Percentiles rank a stretch among this genome's conserved stretches.
phyloP scores from a whole-genome alignment of 2,888 invertebrate species.

The Colletes collaris region DNA sequence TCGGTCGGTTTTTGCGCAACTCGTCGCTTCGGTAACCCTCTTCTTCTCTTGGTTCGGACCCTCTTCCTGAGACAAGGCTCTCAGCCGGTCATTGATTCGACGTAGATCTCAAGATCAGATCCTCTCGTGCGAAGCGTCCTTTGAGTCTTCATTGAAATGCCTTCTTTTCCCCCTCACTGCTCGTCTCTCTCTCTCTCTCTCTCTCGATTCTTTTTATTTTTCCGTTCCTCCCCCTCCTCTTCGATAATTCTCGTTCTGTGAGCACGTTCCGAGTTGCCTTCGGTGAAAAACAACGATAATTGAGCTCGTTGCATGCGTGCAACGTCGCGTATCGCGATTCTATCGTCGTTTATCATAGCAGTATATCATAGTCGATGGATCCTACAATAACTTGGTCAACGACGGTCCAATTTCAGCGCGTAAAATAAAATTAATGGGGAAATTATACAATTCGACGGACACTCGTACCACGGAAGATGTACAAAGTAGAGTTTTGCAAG shows the following conservation, averaged over 20 bases:
- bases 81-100: conserved; percentile 66
- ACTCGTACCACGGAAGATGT: no score
- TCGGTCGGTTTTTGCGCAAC: conserved; percentile 64
- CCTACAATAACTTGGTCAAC: no score
- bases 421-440: no score
- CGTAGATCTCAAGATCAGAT: conserved; percentile 66
- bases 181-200: conserved; percentile 11
- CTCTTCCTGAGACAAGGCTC: conserved; percentile 58
- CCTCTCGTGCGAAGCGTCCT: conserved; percentile 63
- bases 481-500: no score
- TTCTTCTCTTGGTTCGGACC: conserved; percentile 44
- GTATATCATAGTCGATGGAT: not conserved
- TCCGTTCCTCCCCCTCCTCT: not conserved
- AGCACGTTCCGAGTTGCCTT: conserved; percentile 2
- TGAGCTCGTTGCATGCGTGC: conserved; percentile 12
- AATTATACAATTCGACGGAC: no score
- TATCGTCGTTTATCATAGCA: not conserved
- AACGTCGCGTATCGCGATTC: conserved; percentile 24
- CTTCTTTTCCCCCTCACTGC: conserved; percentile 20
- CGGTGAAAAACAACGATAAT: conserved; percentile 34
- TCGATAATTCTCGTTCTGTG: conserved; percentile 35
- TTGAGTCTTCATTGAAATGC: conserved; percentile 67
- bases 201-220: not conserved
- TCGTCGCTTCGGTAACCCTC: conserved; percentile 60
- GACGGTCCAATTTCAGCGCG: not conserved